Evolutionary conservation across 2,113 vertebrate genomes (phyloP), one percentile per base, ranked within the genome.

Genomic region (Pteruthius melanotis): DNA sequence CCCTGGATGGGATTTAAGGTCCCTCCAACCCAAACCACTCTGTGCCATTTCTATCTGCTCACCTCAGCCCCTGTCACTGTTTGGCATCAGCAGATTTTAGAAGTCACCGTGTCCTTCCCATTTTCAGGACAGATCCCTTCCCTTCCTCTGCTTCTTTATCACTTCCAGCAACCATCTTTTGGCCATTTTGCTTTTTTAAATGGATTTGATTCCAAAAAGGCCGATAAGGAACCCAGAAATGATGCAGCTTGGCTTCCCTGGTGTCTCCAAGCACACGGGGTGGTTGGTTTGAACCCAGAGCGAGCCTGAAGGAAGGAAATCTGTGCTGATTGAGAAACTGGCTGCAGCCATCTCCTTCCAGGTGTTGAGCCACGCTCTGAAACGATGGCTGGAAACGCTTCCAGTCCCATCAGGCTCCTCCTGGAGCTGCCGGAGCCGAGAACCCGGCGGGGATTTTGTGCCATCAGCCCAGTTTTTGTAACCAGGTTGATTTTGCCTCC

Each of bases 71-170:
- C 5, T 13, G 9, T n/a, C 44, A 18, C 57, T 14, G 0, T 19
- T 24, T 63, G 82, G 10, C 47, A 16, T 9, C 77, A 27, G 60
- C 0, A 19, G 22, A 15, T 13, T 56, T 10, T 7, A n/a, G n/a
- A 49, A 22, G 22, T 33, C 6, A 1, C 16, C 3, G 0, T 2
- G 2, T n/a, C 4, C 2, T 22, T 77, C 27, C 35, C 39, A 5
- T 68, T 35, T 37, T 8, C 66, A 56, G 54, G 35, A 26, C 56
- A 50, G 17, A 49, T 61, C 24, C 68, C 19, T 60, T 57, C 39
- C 54, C 17, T 75, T 57, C 24, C 17, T 13, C 35, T 53, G 30
- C 65, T 78, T 1, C 80, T 83, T 23, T 35, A 14, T 20, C 44
- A 24, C 14, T 76, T 42, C 53, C 44, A 44, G 49, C 30, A 57